Base-by-base conservation (phyloP, 2,888 invertebrate genomes). In the Drosophila nr. perissopoda region DNA sequence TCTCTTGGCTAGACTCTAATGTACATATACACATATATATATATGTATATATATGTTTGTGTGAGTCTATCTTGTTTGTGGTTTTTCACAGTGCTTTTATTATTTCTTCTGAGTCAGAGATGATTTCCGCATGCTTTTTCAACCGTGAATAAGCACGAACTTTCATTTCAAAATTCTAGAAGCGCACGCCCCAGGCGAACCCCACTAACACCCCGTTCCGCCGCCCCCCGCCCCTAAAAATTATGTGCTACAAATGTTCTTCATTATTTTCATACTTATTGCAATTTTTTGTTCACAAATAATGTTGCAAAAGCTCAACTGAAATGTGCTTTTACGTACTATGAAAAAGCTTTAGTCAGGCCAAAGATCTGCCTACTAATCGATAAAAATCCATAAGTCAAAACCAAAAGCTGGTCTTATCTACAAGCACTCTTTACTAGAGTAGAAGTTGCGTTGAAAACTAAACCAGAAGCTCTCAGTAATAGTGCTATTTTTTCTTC, bases 101-200 rank as follows among this genome's bases (percentile, higher is more conserved):
- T 25, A 16, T 16, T 45, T 45, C 45, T 69, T 75, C 60, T 78
- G 65, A 51, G 57, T 61, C 68, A 48, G 49, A 87, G 75, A 89
- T 90, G 75, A 89, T 90, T 88, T 88, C 90, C 90, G 85, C 87
- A 88, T 90, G 88, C 73, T 89, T 80, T 78, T 85, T 83, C 88
- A 90, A 90, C 84, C 88, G 88, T 88, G 78, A 84, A 89, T 83
- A 79, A 85, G 90, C 90, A 88, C 90, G 85, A 90, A 88, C 88
- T 88, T 88, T 88, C 88, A 88, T 88, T 88, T 89, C 77, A 87
- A 81, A 75, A 88, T 90, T 90, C 79, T 90, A 79, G 69, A 73
- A 81, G 76, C 72, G 77, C 70, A 64, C 76, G 58, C 79, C 70
- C 48, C 45, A 49, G 11, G 21, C 42, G 25, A 45, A 59, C 56